A percentile compares a stretch with the other conserved stretches of the same genome.
These are phyloP conservation scores for Thymallus thymallus DNA, from an alignment of 2,113 vertebrate species.

Conservation along the genomic window DNA sequence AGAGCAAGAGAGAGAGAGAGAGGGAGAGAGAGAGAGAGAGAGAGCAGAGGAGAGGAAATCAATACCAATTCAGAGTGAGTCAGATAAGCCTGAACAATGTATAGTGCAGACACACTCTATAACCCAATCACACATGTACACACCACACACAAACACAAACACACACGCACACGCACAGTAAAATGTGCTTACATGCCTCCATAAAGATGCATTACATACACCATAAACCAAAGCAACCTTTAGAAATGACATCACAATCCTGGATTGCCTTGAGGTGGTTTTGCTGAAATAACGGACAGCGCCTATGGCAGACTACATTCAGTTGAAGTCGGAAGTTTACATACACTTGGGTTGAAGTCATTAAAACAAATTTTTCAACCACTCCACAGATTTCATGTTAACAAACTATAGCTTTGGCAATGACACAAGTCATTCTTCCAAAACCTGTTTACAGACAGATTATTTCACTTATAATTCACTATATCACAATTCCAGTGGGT, in stretches of 20 bases:
- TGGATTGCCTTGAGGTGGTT: conserved; percentile 68
- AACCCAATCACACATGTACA: conserved; percentile 69
- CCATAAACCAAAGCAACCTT: conserved; percentile 69
- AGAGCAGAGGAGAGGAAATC: conserved; percentile 70
- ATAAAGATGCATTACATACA: conserved; percentile 66
- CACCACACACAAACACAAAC: not conserved
- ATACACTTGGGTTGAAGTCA: no score
- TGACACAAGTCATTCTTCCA: no score
- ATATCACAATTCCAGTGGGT: no score
- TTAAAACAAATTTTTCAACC: no score
- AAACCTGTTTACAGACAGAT: no score
- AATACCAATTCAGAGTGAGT: conserved; percentile 76
- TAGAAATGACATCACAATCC: conserved; percentile 75
- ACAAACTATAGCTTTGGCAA: no score
- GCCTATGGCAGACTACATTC: no score
- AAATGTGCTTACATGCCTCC: conserved; percentile 51
- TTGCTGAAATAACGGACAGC: conserved; percentile 73
- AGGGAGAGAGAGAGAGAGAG: not conserved
- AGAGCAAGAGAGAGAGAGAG: conserved; percentile 53
- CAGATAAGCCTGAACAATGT: conserved; percentile 82
- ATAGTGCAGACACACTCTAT: conserved; percentile 77
- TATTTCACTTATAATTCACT: no score
- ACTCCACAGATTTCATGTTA: no score
- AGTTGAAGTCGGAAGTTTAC: no score
- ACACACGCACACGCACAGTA: conserved; percentile 20